Evolutionary conservation across 2,888 invertebrate genomes (phyloP), one percentile per base, ranked within the genome.

Genomic region (Aelia acuminata): DNA sequence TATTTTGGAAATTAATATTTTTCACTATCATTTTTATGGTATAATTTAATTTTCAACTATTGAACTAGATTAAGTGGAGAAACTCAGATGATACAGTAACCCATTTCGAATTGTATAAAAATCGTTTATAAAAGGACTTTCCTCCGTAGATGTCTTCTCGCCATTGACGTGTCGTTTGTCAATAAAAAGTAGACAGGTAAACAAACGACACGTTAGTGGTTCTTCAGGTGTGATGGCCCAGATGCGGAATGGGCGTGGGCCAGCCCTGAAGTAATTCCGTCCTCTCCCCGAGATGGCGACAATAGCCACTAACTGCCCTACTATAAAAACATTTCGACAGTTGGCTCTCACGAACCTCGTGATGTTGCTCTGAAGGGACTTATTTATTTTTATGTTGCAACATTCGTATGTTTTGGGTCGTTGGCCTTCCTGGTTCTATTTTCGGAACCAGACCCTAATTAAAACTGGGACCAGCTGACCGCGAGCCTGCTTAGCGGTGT

Each of bases 111-210:
- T 70, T 70, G 63, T 35, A 70, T 70, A 70, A 70, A 70, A 80
- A 80, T 43, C 80, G 11, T 15, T 3, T 80, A 3, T 75, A 39
- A 39, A 43, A 80, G 80, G 35, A 80, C 80, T 43, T 35, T 43
- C 80, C 43, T 80, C 43, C n/a, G 18, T 18, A 5, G 63, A 70
- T 35, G 63, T 70, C 63, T 43, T 80, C 43, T n/a, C 22, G 13
- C 43, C 80, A n/a, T 80, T 80, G 43, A 43, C 80, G n/a, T 18
- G 43, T n/a, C 43, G n/a, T 43, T n/a, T 43, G n/a, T 80, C 22
- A n/a, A 80, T 80, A 80, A 80, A n/a, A 39, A 80, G 80, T n/a
- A 47, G 43, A 80, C 43, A 80, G 80, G 80, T 80, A 80, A 80
- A 80, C 43, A 80, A 80, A 80, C 80, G 43, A n/a, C 80, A 80